phyloP scores from a whole-genome alignment of 1,140 invertebrate genomes.

The Himalopsyche phryganea region DNA sequence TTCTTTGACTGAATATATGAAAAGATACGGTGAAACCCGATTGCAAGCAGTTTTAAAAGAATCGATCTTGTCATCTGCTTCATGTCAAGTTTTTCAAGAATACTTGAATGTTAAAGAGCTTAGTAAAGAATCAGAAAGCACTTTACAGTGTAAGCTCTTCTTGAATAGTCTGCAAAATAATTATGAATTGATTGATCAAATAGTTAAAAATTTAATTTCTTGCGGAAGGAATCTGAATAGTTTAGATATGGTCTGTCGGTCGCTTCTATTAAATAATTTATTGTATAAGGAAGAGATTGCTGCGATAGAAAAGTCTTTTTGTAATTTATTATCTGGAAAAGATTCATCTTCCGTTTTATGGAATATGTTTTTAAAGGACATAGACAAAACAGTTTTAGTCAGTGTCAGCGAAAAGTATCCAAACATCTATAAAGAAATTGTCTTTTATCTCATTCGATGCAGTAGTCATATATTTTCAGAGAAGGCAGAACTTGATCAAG shows the following conservation, averaged over 20 bases:
- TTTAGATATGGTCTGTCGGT: conserved; percentile 37
- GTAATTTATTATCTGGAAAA: conserved; percentile 45
- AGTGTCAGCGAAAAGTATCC: conserved; percentile 45
- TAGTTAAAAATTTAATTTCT: conserved; percentile 36
- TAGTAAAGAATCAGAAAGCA: conserved; percentile 33
- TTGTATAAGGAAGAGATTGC: conserved; percentile 41
- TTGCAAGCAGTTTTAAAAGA: conserved; percentile 44
- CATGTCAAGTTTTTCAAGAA: conserved; percentile 39
- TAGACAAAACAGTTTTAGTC: conserved; percentile 44
- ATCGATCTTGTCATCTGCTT: conserved; percentile 46
- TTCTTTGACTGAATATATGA: conserved; percentile 38
- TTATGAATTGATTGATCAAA: conserved; percentile 18
- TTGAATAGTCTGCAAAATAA: conserved; percentile 37
- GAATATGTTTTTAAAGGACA: conserved; percentile 43
- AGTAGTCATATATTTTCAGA: conserved; percentile 45
- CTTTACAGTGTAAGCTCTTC: conserved; percentile 41
- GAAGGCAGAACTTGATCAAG: conserved; percentile 37
- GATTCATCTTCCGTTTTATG: conserved; percentile 46
- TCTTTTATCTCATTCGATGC: conserved; percentile 56
- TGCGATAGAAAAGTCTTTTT: conserved; percentile 47
- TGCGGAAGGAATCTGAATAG: conserved; percentile 36
- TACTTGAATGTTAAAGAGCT: conserved; percentile 1
- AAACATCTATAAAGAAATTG: conserved; percentile 49
- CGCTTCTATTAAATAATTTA: conserved; percentile 35
- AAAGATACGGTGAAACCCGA: conserved; percentile 38